Percentiles rank a stretch among this genome's conserved stretches.
These are phyloP conservation scores for Drosophila ambigua DNA, from an alignment of 1,140 invertebrate genomes.

Conservation along the genomic window DNA sequence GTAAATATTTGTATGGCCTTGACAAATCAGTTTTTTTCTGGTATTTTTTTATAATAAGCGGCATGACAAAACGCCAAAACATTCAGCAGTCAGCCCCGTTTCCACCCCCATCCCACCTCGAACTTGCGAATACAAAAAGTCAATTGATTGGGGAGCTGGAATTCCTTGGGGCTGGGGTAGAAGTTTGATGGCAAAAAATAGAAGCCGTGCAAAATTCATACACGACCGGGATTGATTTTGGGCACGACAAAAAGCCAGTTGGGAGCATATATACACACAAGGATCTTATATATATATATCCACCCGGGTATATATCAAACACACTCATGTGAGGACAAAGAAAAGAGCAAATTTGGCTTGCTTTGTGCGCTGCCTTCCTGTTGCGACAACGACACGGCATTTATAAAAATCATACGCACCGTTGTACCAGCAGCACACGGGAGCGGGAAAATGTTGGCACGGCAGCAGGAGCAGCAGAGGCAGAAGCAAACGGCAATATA, in stretches of 20 bases:
- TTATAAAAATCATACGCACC: slow-evolving; percentile 80
- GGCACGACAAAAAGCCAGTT: slow-evolving; percentile 47
- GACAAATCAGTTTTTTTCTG: slow-evolving; percentile 75
- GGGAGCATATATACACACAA: slow-evolving; percentile 14
- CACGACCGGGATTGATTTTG: slow-evolving; percentile 66
- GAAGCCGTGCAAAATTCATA: slow-evolving; percentile 74
- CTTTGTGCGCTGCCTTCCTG: slow-evolving; percentile 70
- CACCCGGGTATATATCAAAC: slow-evolving; percentile 33
- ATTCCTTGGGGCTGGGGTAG: slow-evolving; percentile 48
- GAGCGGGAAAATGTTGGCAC: slow-evolving; percentile 14
- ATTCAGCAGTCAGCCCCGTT: slow-evolving; percentile 13
- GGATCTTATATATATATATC: slow-evolving; percentile 5
- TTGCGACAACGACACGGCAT: slow-evolving; percentile 73
- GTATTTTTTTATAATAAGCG: slow-evolving; percentile 69
- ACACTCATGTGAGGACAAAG: slow-evolving; percentile 26
- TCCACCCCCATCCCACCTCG: too few species aligned
- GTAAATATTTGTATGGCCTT: slow-evolving; percentile 73
- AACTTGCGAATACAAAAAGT: slow-evolving; percentile 12
- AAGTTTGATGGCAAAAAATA: slow-evolving; percentile 54
- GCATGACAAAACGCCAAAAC: slow-evolving; percentile 57
- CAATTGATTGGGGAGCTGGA: slow-evolving; percentile 61
- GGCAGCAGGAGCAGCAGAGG: slow-evolving; percentile 31
- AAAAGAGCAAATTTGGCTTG: slow-evolving; percentile 63
- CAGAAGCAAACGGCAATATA: slow-evolving; percentile 57
- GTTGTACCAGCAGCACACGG: slow-evolving; percentile 75